phyloP scores from a whole-genome alignment of 2,113 vertebrate species.

The Dipodomys spectabilis region DNA sequence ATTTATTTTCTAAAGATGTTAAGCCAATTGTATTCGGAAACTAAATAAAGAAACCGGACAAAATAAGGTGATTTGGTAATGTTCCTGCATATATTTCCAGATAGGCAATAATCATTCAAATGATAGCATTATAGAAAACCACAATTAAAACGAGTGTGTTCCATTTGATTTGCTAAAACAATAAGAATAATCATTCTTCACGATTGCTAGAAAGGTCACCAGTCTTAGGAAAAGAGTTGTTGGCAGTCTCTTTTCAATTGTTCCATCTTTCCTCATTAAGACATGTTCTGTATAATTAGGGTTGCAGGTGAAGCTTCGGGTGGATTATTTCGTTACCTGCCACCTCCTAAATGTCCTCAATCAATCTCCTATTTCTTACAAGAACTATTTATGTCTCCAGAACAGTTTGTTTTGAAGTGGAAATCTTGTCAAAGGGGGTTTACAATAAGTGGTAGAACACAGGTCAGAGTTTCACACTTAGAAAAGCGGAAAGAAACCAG shows the following conservation, averaged over 20 bases:
- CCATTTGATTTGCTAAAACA: slow-evolving; percentile 67
- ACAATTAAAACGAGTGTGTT: slow-evolving; percentile 57
- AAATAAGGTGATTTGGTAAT: slow-evolving; percentile 32
- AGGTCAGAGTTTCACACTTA: not conserved
- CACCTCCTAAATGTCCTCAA: slow-evolving; percentile 28
- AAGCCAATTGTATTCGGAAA: slow-evolving; percentile 34
- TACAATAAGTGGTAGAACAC: not conserved
- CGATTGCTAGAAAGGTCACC: slow-evolving; percentile 47
- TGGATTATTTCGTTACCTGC: slow-evolving; percentile 61
- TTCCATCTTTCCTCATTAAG: slow-evolving; percentile 41
- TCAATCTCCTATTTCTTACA: slow-evolving; percentile 36
- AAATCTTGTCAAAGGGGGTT: not conserved
- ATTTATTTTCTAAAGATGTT: slow-evolving; percentile 50
- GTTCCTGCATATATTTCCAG: slow-evolving; percentile 39
- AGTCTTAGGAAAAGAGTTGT: not conserved
- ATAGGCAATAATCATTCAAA: slow-evolving; percentile 35
- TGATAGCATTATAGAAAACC: slow-evolving; percentile 41
- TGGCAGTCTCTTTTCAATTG: slow-evolving; percentile 45
- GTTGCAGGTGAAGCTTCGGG: slow-evolving; percentile 24
- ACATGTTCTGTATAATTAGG: slow-evolving; percentile 37
- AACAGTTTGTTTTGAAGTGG: not conserved
- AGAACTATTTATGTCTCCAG: not conserved
- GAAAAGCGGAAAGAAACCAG: not conserved
- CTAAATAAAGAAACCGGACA: slow-evolving; percentile 39
- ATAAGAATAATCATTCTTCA: slow-evolving; percentile 51